phyloP scores from a whole-genome alignment of 2,113 vertebrate species.

The Sclerurus mexicanus region DNA sequence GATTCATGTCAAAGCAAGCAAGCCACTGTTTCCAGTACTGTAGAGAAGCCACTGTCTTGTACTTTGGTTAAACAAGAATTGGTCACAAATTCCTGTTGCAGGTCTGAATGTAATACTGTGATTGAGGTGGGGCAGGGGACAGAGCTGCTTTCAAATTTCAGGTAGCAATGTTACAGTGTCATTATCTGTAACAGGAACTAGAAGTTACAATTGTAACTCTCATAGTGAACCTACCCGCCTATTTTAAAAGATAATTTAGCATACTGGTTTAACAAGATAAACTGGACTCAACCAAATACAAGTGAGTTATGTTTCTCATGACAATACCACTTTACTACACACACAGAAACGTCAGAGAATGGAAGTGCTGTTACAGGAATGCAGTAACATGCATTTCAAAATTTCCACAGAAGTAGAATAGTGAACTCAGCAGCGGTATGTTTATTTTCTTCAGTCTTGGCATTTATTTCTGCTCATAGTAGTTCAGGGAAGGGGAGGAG shows the following conservation, averaged over 20 bases:
- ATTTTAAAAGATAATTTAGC: neutral
- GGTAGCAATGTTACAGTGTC: neutral
- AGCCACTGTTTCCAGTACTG: neutral
- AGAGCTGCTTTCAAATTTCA: neutral
- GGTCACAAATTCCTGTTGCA: neutral
- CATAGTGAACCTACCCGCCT: neutral
- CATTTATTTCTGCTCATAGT: neutral
- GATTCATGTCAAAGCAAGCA: neutral
- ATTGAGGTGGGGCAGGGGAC: neutral
- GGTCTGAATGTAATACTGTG: neutral
- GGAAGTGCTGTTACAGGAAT: neutral
- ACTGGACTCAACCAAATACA: neutral
- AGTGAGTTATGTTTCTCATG: neutral
- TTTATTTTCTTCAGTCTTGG: neutral
- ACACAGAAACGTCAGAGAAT: neutral
- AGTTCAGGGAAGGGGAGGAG: accelerated
- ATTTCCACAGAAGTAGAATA: neutral
- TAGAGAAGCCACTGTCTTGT: neutral
- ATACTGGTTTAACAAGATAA: constrained; percentile 6
- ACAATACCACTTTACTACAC: neutral
- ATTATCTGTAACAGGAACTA: neutral
- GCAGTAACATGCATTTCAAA: neutral
- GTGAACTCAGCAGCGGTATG: neutral
- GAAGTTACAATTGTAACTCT: neutral
- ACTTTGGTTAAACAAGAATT: neutral